Evolutionary conservation across 2,113 vertebrate species (phyloP).

Genomic region (Xiphophorus maculatus): DNA sequence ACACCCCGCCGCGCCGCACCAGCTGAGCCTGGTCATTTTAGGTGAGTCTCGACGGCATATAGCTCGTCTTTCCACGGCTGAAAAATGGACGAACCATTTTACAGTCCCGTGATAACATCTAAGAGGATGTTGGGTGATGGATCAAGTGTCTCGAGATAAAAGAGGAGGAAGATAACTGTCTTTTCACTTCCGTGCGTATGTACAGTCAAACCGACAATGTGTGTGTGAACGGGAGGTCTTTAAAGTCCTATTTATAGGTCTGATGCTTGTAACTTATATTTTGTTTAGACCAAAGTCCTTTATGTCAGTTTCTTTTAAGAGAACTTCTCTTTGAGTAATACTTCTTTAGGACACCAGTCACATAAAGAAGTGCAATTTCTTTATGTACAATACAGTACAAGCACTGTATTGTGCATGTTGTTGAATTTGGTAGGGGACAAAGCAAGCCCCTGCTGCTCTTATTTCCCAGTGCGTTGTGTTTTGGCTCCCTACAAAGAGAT

Average conservation of each 20-base stretch:
- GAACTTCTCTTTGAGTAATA: too few species aligned
- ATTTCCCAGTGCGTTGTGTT: not conserved
- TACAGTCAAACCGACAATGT: not conserved
- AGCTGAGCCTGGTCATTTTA: conserved; percentile 36
- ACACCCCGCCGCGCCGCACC: not conserved
- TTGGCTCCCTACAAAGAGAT: not conserved
- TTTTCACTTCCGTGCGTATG: not conserved
- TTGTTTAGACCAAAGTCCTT: not conserved
- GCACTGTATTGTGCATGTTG: too few species aligned
- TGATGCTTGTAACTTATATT: not conserved
- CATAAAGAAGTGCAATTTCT: too few species aligned
- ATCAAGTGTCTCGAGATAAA: conserved; percentile 35
- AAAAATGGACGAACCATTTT: conserved; percentile 38
- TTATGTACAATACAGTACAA: too few species aligned
- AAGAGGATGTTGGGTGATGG: conserved; percentile 25
- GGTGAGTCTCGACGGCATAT: conserved; percentile 29
- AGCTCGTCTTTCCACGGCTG: not conserved
- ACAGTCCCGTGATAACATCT: conserved; percentile 40
- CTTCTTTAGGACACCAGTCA: too few species aligned
- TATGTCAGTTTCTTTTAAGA: not conserved
- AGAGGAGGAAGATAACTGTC: conserved; percentile 4
- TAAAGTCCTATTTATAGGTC: not conserved
- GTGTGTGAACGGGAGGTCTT: not conserved
- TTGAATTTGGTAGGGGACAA: not conserved
- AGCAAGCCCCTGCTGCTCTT: not conserved